Evolutionary conservation across 2,888 invertebrate genomes (phyloP), one percentile per base, ranked within the genome.

Genomic region (Acleris laterana): DNA sequence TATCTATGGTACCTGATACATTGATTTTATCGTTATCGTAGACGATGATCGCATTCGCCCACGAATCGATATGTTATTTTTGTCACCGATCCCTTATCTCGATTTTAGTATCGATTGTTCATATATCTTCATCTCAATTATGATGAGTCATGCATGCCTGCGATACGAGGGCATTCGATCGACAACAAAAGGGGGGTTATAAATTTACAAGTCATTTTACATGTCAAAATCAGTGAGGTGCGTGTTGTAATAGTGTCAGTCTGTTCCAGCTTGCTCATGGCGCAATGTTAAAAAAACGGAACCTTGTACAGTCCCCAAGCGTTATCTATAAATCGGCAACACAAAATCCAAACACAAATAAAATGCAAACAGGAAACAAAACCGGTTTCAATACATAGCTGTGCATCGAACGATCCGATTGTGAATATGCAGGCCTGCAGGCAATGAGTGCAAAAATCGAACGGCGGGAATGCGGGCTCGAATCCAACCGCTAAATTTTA

Each of bases 381-480:
- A 76, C 77, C 75, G 80, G 80, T 82, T 69, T 73, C 53, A 55
- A 70, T 79, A 74, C 78, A 77, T 84, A 87, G 86, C 82, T 82
- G 84, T 85, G 86, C 85, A 81, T 82, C 80, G 84, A 85, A 84
- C 72, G 77, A 74, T 79, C 79, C 78, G 80, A 77, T 73, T 77
- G 72, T 71, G 72, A 74, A 71, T 72, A 82, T 85, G 84, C 83
- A 82, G 80, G 82, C 86, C 85, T 85, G 90, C 91, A 90, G 88
- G 80, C 87, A 85, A 82, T 78, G 80, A 65, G 90, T 89, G 91
- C 90, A 89, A 88, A 88, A 89, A 81, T 84, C 78, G 79, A 82
- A 77, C 77, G 68, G 67, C 78, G 75, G 79, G 89, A 90, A 90
- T 90, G 90, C 84, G 88, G 84, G 89, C 82, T 22, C 80, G 80